Percentiles rank a stretch among this genome's conserved stretches.
These are phyloP conservation scores for Protonibea diacanthus DNA, from an alignment of 2,797 vertebrate species.

Conservation along the genomic window DNA sequence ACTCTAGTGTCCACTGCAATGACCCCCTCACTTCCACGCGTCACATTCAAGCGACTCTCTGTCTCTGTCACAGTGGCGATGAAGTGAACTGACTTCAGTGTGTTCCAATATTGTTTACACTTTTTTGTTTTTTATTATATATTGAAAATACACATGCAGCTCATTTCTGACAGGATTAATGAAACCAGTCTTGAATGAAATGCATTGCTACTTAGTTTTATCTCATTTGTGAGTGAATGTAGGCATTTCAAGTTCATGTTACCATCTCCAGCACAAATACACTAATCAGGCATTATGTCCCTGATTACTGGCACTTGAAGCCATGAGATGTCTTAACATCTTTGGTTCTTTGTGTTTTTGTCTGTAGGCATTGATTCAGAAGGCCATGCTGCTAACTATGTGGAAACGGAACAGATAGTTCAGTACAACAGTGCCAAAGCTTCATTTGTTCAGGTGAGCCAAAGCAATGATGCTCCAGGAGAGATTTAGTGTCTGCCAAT, in stretches of 20 bases:
- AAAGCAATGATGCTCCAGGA: background rate
- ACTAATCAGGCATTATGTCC: background rate
- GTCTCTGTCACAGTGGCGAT: background rate
- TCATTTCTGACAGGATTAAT: background rate
- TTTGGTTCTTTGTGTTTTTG: background rate
- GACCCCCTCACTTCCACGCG: background rate
- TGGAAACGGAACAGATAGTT: slow-evolving; percentile 96
- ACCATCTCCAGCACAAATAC: background rate
- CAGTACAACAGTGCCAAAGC: slow-evolving; percentile 91
- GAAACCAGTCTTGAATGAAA: background rate
- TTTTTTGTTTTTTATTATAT: background rate
- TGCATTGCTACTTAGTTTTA: background rate
- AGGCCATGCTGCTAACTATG: slow-evolving; percentile 97
- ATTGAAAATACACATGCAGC: background rate
- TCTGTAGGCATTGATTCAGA: slow-evolving; percentile 94
- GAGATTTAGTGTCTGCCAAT: background rate
- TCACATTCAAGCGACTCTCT: background rate
- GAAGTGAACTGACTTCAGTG: background rate
- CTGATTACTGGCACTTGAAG: background rate
- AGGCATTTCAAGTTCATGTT: background rate
- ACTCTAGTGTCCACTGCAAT: background rate
- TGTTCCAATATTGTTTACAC: background rate
- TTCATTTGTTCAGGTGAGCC: slow-evolving; percentile 92
- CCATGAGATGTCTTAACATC: background rate
- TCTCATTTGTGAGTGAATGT: background rate